Evolutionary conservation across 2,113 vertebrate genomes (phyloP), one percentile per base, ranked within the genome.

Genomic region (Sisor rabdophorus): DNA sequence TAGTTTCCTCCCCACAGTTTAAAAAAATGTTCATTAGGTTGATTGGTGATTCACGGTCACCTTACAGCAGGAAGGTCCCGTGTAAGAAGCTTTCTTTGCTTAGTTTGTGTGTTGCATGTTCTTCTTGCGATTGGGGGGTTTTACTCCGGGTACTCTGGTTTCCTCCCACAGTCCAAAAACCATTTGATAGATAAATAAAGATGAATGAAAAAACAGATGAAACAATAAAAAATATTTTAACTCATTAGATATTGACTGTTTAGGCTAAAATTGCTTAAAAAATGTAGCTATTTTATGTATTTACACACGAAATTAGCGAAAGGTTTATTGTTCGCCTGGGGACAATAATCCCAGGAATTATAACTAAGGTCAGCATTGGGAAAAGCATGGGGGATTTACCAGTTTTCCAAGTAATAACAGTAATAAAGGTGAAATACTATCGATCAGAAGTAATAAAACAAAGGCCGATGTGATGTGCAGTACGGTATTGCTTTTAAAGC

Each of bases 401-500:
- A 26, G 16, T 16, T 67, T 48, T 67, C 22, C 48, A 17, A 67
- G 26, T 48, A 24, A 67, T 26, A 40, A 8, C 48, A 26, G 64
- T 48, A 44, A 67, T 67, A 48, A 67, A 19, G 22, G 44, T 67
- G 64, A 67, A 67, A 67, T 48, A 67, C 64, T 17, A 26, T 26
- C 26, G 16, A 8, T 48, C 40, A 48, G 44, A n/a, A 17, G 44
- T 67, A 16, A 67, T 67, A 48, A 67, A 67, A 47, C n/a, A 65
- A 22, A 47, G 61, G 36, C 36, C 61, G 22, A 12, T 22, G 22
- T 48, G 64, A 26, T 67, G 40, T 48, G 44, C 64, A 17, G 22
- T 4, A 67, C 11, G 1, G 2, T 24, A 24, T 7, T 67, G 22
- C 36, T 47, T 65, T 15, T 65, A 65, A 65, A 65, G 61, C 15